Conservation (phyloP, 2,113 vertebrate species). For the Charadrius vociferus region DNA sequence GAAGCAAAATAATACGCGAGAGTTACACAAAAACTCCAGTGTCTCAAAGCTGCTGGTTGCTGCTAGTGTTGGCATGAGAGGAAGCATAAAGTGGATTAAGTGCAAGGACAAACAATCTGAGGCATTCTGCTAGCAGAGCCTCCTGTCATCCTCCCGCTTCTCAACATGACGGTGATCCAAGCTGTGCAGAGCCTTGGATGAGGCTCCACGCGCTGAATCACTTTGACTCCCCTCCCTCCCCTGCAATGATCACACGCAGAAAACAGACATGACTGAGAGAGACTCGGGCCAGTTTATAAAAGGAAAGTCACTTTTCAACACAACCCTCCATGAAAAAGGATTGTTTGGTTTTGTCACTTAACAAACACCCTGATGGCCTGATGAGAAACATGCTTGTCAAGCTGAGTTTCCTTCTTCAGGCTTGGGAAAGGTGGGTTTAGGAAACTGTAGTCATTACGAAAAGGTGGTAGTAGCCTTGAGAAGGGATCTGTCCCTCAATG, state of each 20-base stretch:
- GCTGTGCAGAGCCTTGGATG: constrained; percentile 20
- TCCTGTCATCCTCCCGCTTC: constrained; percentile 38
- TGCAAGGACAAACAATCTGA: constrained; percentile 54
- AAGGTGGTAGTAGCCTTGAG: background rate
- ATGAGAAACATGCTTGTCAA: background rate
- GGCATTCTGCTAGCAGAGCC: constrained; percentile 27
- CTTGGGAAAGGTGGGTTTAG: background rate
- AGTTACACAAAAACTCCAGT: constrained; percentile 49
- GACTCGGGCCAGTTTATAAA: background rate
- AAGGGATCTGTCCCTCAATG: background rate
- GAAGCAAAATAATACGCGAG: constrained; percentile 11
- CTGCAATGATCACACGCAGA: background rate
- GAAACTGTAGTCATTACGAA: background rate
- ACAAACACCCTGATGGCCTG: background rate
- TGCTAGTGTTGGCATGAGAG: constrained; percentile 55
- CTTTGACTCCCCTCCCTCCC: background rate
- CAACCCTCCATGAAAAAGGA: background rate
- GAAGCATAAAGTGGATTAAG: constrained; percentile 54
- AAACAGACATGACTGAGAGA: background rate
- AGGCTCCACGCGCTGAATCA: constrained; percentile 43
- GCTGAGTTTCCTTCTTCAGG: background rate
- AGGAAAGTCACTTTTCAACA: constrained; percentile 14
- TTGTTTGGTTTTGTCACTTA: constrained; percentile 3
- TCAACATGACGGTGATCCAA: constrained; percentile 39
- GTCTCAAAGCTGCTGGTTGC: constrained; percentile 45